Base-by-base conservation (phyloP, 2,113 vertebrate species). In the Coryphaenoides rupestris region DNA sequence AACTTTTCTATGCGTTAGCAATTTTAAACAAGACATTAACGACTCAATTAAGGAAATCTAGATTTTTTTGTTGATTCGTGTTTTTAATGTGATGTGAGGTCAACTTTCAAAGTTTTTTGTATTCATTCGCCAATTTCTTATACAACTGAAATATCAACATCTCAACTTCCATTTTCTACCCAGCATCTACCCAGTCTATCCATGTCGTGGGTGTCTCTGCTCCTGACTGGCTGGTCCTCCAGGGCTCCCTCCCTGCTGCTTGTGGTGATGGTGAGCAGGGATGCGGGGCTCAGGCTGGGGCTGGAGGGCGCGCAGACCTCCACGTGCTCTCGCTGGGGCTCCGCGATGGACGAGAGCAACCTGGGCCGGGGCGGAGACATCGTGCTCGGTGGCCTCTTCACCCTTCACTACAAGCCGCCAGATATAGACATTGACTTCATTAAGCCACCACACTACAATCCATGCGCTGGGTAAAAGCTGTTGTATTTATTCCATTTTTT, bases 331-430 rank as follows among this genome's bases (percentile, higher is more conserved):
- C 81, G 57, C 9, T 84, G 77, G 81, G 67, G 65, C 1, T 17
- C 50, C 5, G 22, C 70, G 2, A 45, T 40, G 6, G 49, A 40
- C 13, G 46, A 74, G 0, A 59, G 65, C 1, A 7, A 49, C 28
- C 65, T 54, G n/a, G 77, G 86, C 21, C 78, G 77, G 73, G 80
- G 88, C 58, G 88, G 88, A 45, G 86, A 90, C 17, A 70, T 90
- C 53, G 65, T 90, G 28, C 75, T 91, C 0, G 88, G 88, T 9
- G 84, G 81, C 21, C 78, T 90, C 21, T 85, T 90, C 64, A 81
- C 62, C 54, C 33, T 89, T 21, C 74, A 81, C 69, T 81, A 67
- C 60, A 70, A 55, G 28, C 69, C 75, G 23, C 52, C 75, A 19
- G 26, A 47, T 19, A 19, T 70, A 15, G 73, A 83, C 40, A 33